phyloP scores from a whole-genome alignment of 1,140 invertebrate genomes.

The Himalopsyche phryganea region DNA sequence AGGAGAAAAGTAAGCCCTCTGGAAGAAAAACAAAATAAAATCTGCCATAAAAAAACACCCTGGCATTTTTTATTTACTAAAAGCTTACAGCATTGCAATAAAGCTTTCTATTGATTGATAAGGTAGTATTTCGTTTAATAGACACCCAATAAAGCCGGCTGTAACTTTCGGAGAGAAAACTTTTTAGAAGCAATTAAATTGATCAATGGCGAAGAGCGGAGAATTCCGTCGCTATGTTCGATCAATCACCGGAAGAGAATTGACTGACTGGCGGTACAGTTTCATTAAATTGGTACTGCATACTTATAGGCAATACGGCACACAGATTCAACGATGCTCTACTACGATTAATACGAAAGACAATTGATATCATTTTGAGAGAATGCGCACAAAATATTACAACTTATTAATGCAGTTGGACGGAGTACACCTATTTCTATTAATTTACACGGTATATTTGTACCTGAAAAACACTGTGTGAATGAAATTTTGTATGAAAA shows the following conservation, averaged over 20 bases:
- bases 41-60: too few species aligned
- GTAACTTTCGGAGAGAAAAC: slow-evolving; percentile 1
- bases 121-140: slow-evolving; percentile 23
- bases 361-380: too few species aligned
- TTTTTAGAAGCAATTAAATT: slow-evolving; percentile 31
- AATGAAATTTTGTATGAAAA: too few species aligned
- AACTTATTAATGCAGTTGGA: too few species aligned
- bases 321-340: background rate
- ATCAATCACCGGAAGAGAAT: slow-evolving; percentile 20
- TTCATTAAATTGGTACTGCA: slow-evolving; percentile 14
- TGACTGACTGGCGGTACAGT: slow-evolving; percentile 2
- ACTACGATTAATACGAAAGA: background rate
- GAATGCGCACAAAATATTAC: too few species aligned
- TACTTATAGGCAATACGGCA: background rate
- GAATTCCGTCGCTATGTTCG: slow-evolving; percentile 11
- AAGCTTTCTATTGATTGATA: slow-evolving; percentile 14
- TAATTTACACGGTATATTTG: too few species aligned
- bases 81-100: too few species aligned
- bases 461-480: too few species aligned
- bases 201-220: slow-evolving; percentile 11
- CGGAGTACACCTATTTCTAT: too few species aligned
- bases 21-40: too few species aligned
- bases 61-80: too few species aligned
- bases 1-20: too few species aligned
- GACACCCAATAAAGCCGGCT: slow-evolving; percentile 22